Evolutionary conservation across 2,113 vertebrate genomes (phyloP).

Genomic region (Cynocephalus volans): DNA sequence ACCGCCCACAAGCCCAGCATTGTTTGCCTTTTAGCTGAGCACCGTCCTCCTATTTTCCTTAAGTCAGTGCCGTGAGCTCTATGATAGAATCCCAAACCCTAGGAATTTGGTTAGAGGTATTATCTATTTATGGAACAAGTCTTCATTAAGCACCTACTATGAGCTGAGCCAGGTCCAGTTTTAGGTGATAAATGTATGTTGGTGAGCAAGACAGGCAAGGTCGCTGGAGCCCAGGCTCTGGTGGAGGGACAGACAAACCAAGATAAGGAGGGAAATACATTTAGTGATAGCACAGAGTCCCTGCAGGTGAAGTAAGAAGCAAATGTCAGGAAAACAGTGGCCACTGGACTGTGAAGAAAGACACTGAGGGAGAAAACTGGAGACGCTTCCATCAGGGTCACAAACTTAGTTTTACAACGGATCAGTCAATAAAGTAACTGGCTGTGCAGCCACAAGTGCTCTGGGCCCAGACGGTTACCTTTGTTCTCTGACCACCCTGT

Average conservation of each 20-base stretch:
- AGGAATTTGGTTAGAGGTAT: background rate
- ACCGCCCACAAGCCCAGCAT: rapidly evolving
- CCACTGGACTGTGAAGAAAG: background rate
- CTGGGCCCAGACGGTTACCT: background rate
- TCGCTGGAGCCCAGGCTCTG: background rate
- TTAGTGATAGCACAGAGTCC: background rate
- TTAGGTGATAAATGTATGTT: background rate
- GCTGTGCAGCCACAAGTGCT: rapidly evolving
- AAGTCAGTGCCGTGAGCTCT: background rate
- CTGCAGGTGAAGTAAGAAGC: background rate
- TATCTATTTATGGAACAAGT: background rate
- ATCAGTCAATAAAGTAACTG: background rate
- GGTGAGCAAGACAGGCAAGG: too few relatives aligned
- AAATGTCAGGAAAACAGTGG: rapidly evolving
- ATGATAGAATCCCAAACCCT: background rate
- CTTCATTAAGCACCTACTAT: background rate
- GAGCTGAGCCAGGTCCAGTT: background rate
- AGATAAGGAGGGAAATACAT: too few relatives aligned
- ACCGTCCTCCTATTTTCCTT: background rate
- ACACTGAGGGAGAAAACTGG: background rate
- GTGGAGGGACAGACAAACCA: background rate
- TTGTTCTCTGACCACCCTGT: background rate
- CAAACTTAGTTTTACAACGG: background rate
- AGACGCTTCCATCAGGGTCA: too few relatives aligned
- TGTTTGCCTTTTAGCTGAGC: background rate